Conservation (phyloP, 2,888 invertebrate genomes). For the Chymomyza fuscimana region DNA sequence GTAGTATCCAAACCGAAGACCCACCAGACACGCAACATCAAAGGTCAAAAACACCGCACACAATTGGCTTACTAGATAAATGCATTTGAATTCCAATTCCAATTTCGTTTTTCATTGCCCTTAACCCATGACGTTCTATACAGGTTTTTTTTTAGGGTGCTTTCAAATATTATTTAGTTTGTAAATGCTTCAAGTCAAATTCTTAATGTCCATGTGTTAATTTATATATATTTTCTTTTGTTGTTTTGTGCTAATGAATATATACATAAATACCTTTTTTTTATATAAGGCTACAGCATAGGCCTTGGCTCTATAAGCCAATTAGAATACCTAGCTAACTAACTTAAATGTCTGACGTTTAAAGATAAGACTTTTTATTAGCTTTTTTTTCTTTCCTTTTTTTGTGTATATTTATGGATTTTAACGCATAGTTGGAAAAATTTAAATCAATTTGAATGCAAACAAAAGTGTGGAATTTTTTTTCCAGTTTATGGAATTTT, state of each 20-base stretch:
- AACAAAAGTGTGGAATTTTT: conserved; percentile 26
- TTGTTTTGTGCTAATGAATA: neutral
- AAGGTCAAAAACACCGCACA: conserved; percentile 51
- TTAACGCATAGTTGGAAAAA: conserved; percentile 33
- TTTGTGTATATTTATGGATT: conserved; percentile 16
- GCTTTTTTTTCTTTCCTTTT: neutral
- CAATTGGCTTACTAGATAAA: conserved; percentile 35
- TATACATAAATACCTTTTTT: neutral
- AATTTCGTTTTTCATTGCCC: conserved; percentile 31
- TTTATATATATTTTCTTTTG: conserved; percentile 16
- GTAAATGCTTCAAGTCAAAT: neutral
- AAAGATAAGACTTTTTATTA: neutral
- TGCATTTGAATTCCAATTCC: conserved; percentile 39
- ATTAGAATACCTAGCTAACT: neutral
- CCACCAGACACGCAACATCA: conserved; percentile 38
- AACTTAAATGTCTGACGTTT: neutral
- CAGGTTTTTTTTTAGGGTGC: conserved; percentile 33
- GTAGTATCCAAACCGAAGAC: neutral
- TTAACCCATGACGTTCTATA: conserved; percentile 39
- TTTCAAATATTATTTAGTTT: neutral
- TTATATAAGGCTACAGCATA: neutral
- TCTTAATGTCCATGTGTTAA: conserved; percentile 40
- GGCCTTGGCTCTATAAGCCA: neutral
- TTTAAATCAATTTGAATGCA: conserved; percentile 34
- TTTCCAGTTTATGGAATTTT: conserved; percentile 20